A percentile compares a stretch with the other conserved stretches of the same genome.
phyloP scores from a whole-genome alignment of 2,113 vertebrate species.

The Rostratula benghalensis region DNA sequence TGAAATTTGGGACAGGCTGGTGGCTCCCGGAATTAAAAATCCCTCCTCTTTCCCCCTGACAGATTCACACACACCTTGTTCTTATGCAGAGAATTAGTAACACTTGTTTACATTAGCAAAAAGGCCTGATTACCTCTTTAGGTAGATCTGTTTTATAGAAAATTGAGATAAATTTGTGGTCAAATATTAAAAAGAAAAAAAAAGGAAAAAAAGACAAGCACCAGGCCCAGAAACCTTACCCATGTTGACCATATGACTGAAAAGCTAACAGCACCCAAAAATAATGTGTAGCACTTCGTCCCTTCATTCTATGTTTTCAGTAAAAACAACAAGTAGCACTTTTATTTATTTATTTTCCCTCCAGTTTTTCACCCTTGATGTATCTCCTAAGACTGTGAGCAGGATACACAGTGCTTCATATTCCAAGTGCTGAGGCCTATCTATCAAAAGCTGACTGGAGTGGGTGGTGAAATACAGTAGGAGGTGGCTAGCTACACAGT shows the following conservation, averaged over 20 bases:
- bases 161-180: background rate
- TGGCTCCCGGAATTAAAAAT: background rate
- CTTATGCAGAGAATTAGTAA: background rate
- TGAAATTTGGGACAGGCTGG: background rate
- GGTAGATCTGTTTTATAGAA: background rate
- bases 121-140: background rate
- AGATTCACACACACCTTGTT: background rate
- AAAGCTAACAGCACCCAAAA: background rate
- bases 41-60: background rate
- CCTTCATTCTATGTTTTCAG: background rate
- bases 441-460: slow-evolving; percentile 54
- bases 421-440: slow-evolving; percentile 28
- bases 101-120: background rate
- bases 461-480: slow-evolving; percentile 63
- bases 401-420: slow-evolving; percentile 29
- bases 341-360: slow-evolving; percentile 35
- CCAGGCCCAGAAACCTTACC: background rate
- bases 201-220: background rate
- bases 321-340: background rate
- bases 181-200: background rate
- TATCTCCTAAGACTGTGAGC: slow-evolving; percentile 37
- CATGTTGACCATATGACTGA: background rate
- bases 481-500: slow-evolving; percentile 62
- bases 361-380: slow-evolving; percentile 27
- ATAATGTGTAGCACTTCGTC: background rate